Conservation (phyloP, 1,140 invertebrate species). For the Chionoecetes opilio region DNA sequence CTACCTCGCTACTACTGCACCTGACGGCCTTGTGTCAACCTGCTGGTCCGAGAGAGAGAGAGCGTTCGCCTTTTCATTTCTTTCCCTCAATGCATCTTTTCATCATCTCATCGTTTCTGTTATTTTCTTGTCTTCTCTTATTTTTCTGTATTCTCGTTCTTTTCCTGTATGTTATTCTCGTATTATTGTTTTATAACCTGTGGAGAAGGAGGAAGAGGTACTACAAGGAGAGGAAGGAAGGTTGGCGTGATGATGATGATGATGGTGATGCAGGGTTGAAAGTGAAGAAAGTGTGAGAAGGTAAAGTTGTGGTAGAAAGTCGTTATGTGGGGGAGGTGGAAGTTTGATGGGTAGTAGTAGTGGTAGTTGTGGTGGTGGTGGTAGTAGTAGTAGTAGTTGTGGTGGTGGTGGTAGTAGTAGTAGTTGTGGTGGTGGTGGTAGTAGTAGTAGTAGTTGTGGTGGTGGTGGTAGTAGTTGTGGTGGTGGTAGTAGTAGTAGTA, state of each 20-base stretch:
- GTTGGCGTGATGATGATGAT: not conserved
- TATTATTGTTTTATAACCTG: not conserved
- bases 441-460: not conserved
- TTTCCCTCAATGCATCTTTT: not conserved
- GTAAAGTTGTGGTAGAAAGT: no score
- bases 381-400: not conserved
- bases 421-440: not conserved
- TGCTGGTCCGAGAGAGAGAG: not conserved
- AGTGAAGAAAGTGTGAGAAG: not conserved
- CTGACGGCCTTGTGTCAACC: conserved; percentile 14
- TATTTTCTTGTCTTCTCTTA: no score
- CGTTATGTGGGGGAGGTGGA: no score
- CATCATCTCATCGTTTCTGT: no score
- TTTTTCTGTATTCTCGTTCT: no score
- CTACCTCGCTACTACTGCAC: not conserved
- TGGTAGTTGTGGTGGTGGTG: not conserved
- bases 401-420: not conserved
- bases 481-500: not conserved
- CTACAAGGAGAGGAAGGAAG: not conserved
- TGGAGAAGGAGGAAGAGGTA: not conserved
- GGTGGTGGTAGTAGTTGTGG: not conserved
- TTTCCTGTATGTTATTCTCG: no score
- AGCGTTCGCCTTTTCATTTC: not conserved
- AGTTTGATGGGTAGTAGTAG: no score
- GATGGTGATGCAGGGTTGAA: not conserved